phyloP scores from a whole-genome alignment of 2,113 vertebrate species.

The Kryptolebias marmoratus region DNA sequence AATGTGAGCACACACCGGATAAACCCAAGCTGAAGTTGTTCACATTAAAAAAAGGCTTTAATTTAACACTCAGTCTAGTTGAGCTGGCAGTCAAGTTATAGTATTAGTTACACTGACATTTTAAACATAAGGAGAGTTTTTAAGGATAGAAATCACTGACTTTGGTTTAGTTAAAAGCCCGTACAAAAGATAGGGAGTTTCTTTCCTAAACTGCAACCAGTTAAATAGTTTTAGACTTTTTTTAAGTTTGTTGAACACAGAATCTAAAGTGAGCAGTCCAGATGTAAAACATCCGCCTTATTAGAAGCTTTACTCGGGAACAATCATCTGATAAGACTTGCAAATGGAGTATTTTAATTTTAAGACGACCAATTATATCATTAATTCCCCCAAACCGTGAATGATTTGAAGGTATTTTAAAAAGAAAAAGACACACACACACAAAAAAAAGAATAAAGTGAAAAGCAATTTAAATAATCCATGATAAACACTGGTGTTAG shows the following conservation, averaged over 20 bases:
- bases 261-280: too few relatives aligned
- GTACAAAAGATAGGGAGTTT: constrained; percentile 7
- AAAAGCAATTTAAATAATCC: too few relatives aligned
- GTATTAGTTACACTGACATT: not conserved
- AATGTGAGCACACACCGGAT: not conserved
- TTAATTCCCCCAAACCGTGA: too few relatives aligned
- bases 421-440: too few relatives aligned
- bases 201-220: not conserved
- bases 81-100: not conserved
- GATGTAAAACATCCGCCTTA: too few relatives aligned
- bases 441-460: too few relatives aligned
- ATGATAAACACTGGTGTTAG: too few relatives aligned
- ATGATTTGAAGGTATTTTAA: too few relatives aligned
- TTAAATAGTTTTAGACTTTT: constrained; percentile 5
- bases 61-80: constrained; percentile 12
- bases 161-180: constrained; percentile 1
- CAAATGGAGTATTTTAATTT: too few relatives aligned
- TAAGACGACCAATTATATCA: too few relatives aligned
- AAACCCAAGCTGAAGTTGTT: constrained; percentile 16
- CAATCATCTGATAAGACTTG: too few relatives aligned
- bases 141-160: not conserved
- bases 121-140: not conserved
- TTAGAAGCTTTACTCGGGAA: too few relatives aligned
- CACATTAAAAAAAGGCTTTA: constrained; percentile 1
- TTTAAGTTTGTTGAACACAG: not conserved